Base-by-base conservation (phyloP, 2,888 invertebrate species). In the Euzophera pinguis region DNA sequence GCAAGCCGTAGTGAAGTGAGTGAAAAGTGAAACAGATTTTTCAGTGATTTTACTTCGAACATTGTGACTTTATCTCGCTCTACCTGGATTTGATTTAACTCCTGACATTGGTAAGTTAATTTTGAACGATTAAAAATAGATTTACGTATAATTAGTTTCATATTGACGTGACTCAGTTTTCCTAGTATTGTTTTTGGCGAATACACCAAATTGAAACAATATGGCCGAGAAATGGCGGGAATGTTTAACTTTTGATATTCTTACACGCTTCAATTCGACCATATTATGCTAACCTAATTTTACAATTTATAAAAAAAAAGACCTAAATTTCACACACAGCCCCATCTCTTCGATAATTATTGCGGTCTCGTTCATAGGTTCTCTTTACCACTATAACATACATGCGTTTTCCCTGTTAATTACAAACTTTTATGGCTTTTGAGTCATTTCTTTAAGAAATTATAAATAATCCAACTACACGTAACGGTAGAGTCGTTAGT, bases 111-210 rank as follows among this genome's bases (percentile, higher is more conserved):
- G 89, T 89, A 79, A 85, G 89, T 63, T 57, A 73, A 78, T 78
- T 79, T 74, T 82, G 75, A 81, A 77, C 82, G 85, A 87, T 88
- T 90, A 87, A 85, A 87, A 87, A 80, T 89, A 89, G 88, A 81
- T 75, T 77, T 73, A 69, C 71, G 72, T 73, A 78, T 83, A 85
- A 86, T 88, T 87, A 84, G 81, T 82, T 77, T 74, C 76, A 79
- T 80, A 78, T 78, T 62, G 62, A 65, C 60, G 66, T 81, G 80
- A 82, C 64, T 82, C 78, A 81, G 60, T 58, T 53, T 83, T 83
- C 75, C 66, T 56, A 66, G 81, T 78, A 78, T 73, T 73, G 69
- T 73, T 72, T 74, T 74, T 60, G 57, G 54, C 39, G 38, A 32
- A 45, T 45, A 32, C 45, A 16, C 34, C 12, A 32, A 45, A 45